Evolutionary conservation across 2,888 invertebrate genomes (phyloP), one percentile per base, ranked within the genome.

Genomic region (Thumatha senex): DNA sequence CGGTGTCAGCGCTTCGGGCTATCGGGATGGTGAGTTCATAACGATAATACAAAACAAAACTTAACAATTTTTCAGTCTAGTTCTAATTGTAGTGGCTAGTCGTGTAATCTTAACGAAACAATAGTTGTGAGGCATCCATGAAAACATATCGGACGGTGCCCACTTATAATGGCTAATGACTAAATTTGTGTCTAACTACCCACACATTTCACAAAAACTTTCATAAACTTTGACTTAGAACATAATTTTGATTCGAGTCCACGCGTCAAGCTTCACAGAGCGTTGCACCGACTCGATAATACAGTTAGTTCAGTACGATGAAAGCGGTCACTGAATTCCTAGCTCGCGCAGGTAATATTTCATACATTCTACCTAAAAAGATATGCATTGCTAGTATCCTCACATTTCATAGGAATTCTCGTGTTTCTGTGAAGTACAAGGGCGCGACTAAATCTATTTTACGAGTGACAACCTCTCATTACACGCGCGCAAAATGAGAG

Each of bases 111-210:
- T 69, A 74, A 76, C 67, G 53, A 66, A 63, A 67, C 62, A 56
- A 56, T 55, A 45, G 52, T 56, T 45, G 57, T 56, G 59, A 56
- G 74, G 74, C 76, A 76, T 75, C 76, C 61, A 64, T 68, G 57
- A 62, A 67, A 76, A 76, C 76, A 76, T 76, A 76, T 76, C 58
- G 67, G 63, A 56, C 48, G 76, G 76, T 76, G 76, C 76, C 68
- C 48, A 50, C 48, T 55, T 51, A 47, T 48, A 54, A 47, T 51
- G 56, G 46, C 54, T 58, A 42, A 44, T 58, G 52, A 54, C 46
- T 59, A 57, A 14, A 46, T 52, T n/a, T 30, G 50, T 43, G 42
- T 49, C 42, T 54, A 56, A 59, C 60, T 24, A 46, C 52, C 62
- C 46, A 63, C 56, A 58, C 63, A 58, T 52, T 47, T 18, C 43